These are phyloP conservation scores for Octonoba sinensis DNA, from an alignment of 2,888 invertebrate species.

Conservation along the genomic window DNA sequence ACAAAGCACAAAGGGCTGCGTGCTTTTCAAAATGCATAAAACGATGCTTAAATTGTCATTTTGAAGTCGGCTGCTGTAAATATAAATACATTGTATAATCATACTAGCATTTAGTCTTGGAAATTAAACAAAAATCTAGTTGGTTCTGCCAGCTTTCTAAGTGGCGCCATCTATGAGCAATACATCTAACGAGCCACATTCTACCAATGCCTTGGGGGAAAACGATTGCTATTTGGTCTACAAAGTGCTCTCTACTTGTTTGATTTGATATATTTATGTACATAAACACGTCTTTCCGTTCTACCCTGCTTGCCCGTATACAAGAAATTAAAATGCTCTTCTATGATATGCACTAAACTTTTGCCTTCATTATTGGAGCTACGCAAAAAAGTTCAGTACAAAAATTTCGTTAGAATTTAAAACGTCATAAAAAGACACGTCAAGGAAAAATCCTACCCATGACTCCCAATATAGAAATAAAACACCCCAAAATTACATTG, in stretches of 20 bases:
- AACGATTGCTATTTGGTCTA: conserved; percentile 41
- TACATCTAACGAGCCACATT: conserved; percentile 51
- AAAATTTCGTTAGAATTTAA: too few species aligned
- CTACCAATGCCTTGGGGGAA: conserved; percentile 25
- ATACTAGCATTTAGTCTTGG: conserved; percentile 22
- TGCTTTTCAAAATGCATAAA: conserved; percentile 1
- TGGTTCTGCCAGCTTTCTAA: conserved; percentile 47
- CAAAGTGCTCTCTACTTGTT: conserved; percentile 60
- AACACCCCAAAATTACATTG: too few species aligned
- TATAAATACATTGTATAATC: conserved; percentile 45
- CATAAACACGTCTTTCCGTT: conserved; percentile 27
- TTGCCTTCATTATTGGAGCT: conserved; percentile 42
- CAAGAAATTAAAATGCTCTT: conserved; percentile 11
- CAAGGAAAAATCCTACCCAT: too few species aligned
- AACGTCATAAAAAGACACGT: too few species aligned
- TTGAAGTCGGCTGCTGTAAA: conserved; percentile 38
- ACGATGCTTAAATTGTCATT: conserved; percentile 29
- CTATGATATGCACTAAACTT: conserved; percentile 38
- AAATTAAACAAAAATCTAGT: conserved; percentile 24
- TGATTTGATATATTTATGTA: conserved; percentile 62
- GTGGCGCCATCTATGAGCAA: conserved; percentile 63
- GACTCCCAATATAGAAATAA: too few species aligned
- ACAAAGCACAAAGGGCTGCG: conserved; percentile 2
- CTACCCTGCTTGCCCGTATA: conserved; percentile 5
- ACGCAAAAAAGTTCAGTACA: conserved; percentile 16